phyloP scores from a whole-genome alignment of 2,888 invertebrate species.

The Cephus pulcher region DNA sequence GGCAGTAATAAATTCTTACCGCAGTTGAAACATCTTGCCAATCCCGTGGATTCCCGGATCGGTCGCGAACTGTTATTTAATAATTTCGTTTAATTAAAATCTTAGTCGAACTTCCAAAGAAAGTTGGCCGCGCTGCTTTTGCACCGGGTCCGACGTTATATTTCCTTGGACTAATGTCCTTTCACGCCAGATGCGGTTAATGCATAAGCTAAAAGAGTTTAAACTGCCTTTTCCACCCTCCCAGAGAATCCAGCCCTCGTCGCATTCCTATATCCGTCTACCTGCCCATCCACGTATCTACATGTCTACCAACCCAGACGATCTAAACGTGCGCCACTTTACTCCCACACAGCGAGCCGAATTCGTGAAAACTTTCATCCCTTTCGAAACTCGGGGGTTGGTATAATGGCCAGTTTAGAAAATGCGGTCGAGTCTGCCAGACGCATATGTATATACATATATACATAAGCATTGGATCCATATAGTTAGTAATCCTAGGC shows the following conservation, averaged over 20 bases:
- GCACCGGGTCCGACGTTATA: not conserved
- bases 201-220: constrained; percentile 60
- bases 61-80: constrained; percentile 56
- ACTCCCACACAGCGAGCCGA: not conserved
- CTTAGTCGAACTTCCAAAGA: constrained; percentile 58
- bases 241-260: not conserved
- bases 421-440: constrained; percentile 3
- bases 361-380: constrained; percentile 1
- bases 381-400: constrained; percentile 1
- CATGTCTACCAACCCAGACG: not conserved
- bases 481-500: not conserved
- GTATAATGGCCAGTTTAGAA: constrained; percentile 5
- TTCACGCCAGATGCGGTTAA: constrained; percentile 62
- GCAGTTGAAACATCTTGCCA: not conserved
- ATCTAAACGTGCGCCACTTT: not conserved
- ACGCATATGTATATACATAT: not conserved
- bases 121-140: constrained; percentile 13
- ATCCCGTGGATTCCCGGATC: not conserved
- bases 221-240: constrained; percentile 36
- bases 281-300: constrained; percentile 18
- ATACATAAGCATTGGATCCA: not conserved
- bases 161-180: not conserved
- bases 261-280: not conserved
- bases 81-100: constrained; percentile 66
- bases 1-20: not conserved